phyloP scores from a whole-genome alignment of 2,888 invertebrate species.

The Tipula vernalis region DNA sequence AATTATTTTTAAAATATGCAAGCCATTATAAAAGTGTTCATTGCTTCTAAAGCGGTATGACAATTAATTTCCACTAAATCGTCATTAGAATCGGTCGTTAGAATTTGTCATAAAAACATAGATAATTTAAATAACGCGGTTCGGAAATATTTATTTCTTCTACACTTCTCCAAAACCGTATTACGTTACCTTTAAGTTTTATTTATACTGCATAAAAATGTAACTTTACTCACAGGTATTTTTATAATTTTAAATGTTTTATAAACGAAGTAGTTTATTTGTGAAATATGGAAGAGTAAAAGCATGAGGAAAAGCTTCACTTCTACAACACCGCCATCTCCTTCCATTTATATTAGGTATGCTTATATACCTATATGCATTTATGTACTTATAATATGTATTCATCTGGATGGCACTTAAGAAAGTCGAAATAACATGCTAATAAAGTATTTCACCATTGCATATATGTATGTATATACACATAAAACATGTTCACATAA shows the following conservation, averaged over 20 bases:
- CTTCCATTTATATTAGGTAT: neutral
- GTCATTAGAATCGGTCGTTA: too few species aligned
- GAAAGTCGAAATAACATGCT: neutral
- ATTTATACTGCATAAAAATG: neutral
- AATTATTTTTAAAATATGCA: too few species aligned
- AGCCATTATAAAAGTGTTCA: too few species aligned
- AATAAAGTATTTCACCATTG: neutral
- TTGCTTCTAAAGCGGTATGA: too few species aligned
- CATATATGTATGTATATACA: neutral
- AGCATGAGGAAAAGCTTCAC: neutral
- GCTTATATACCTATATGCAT: neutral
- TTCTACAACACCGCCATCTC: neutral
- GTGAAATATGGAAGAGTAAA: neutral
- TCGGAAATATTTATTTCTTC: neutral
- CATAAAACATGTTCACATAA: neutral
- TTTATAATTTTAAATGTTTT: too few species aligned
- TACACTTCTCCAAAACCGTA: neutral
- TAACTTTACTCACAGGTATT: neutral
- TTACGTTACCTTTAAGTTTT: neutral
- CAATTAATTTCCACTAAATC: too few species aligned
- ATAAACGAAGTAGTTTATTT: too few species aligned
- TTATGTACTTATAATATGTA: neutral
- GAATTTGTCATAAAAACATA: neutral
- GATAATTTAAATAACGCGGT: neutral
- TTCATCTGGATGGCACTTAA: neutral